Conservation (phyloP, 2,888 invertebrate genomes). For the Drosophila anomalata region DNA sequence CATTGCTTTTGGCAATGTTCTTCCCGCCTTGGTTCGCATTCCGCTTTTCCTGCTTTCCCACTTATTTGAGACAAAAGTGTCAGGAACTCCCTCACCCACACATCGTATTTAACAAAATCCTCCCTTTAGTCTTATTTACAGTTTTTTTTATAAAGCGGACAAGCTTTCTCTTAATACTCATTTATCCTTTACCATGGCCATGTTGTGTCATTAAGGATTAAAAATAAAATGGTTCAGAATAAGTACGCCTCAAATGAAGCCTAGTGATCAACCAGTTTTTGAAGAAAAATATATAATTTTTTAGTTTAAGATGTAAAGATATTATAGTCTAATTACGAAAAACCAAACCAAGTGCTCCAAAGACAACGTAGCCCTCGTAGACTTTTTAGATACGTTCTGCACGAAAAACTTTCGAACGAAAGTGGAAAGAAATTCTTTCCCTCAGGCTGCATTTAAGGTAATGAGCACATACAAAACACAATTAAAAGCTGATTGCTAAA, state of each 20-base stretch:
- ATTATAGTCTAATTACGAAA: no score
- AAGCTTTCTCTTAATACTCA: conserved; percentile 6
- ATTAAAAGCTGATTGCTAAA: conserved; percentile 81
- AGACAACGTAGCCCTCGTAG: no score
- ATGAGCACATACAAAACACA: conserved; percentile 81
- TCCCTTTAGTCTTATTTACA: conserved; percentile 32
- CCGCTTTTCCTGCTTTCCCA: conserved; percentile 45
- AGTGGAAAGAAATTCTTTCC: conserved; percentile 4
- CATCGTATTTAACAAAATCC: conserved; percentile 25
- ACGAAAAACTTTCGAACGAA: neutral
- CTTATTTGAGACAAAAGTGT: conserved; percentile 61
- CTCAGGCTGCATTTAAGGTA: conserved; percentile 74
- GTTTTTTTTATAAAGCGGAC: conserved; percentile 34
- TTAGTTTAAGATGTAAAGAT: no score
- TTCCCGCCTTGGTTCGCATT: conserved; percentile 39
- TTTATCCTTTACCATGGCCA: conserved; percentile 1
- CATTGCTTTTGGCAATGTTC: conserved; percentile 62
- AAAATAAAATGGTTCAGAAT: neutral
- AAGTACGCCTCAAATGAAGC: neutral
- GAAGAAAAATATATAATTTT: neutral
- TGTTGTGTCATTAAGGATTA: neutral
- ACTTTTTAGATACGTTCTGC: neutral
- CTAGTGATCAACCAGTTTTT: neutral
- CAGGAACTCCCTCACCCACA: conserved; percentile 33
- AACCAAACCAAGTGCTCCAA: no score